Conservation (phyloP, 2,113 vertebrate genomes). For the Cololabis saira region DNA sequence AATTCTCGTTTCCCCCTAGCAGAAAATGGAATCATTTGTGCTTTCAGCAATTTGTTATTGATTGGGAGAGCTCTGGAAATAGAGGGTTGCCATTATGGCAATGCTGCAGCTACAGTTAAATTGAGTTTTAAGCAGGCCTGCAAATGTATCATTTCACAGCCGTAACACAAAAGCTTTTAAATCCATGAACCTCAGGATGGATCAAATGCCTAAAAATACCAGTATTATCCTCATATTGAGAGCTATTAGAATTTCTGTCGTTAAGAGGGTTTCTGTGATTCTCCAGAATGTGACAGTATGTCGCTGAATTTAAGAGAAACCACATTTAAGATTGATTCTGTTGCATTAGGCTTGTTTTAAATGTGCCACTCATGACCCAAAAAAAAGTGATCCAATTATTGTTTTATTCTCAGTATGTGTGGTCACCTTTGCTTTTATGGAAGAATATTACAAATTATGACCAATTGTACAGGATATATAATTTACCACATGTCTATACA, state of each 20-base stretch:
- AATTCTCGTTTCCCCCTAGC: constrained; percentile 82
- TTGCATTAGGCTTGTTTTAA: constrained; percentile 38
- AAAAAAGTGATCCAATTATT: constrained; percentile 55
- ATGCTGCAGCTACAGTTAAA: constrained; percentile 84
- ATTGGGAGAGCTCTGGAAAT: constrained; percentile 85
- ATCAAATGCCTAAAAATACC: constrained; percentile 82
- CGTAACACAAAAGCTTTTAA: constrained; percentile 82
- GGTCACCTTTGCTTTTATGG: constrained; percentile 19
- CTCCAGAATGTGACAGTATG: constrained; percentile 74
- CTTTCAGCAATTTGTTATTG: constrained; percentile 88
- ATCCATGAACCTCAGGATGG: constrained; percentile 78
- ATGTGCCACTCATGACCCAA: constrained; percentile 48
- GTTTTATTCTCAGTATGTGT: constrained; percentile 31
- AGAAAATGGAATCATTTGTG: constrained; percentile 88
- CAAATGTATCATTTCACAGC: constrained; percentile 85
- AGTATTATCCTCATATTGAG: constrained; percentile 75
- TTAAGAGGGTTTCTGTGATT: constrained; percentile 70
- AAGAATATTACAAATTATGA: constrained; percentile 26
- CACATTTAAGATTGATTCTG: constrained; percentile 68
- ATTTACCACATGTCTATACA: constrained; percentile 23
- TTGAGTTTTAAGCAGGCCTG: constrained; percentile 86
- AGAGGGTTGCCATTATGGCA: constrained; percentile 84
- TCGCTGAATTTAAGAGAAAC: constrained; percentile 67
- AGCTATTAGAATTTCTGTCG: constrained; percentile 71
- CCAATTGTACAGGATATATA: no score